Conservation (phyloP, 2,113 vertebrate species). For the Strigops habroptila region DNA sequence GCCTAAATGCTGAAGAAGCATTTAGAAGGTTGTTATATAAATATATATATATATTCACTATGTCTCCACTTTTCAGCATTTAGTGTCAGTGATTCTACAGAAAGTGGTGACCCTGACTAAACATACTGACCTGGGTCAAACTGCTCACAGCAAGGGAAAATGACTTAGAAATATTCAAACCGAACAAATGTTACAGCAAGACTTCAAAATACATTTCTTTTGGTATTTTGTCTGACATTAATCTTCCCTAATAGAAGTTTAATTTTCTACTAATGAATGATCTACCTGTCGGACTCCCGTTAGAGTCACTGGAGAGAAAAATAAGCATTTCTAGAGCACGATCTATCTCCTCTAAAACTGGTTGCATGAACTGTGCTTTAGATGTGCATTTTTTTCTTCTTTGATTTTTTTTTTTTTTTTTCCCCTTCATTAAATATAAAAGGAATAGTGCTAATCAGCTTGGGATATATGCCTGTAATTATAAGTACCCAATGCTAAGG, state of each 20-base stretch:
- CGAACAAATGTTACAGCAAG: neutral
- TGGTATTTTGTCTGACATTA: neutral
- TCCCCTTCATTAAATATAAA: neutral
- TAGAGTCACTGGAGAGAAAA: neutral
- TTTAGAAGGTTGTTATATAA: neutral
- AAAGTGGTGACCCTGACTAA: neutral
- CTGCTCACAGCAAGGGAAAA: neutral
- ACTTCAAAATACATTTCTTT: neutral
- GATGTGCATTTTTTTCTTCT: neutral
- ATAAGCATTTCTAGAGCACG: neutral
- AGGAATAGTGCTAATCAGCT: neutral
- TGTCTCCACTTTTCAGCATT: neutral
- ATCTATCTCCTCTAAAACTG: neutral
- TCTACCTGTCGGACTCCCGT: neutral
- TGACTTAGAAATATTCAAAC: neutral
- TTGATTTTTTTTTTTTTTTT: no score
- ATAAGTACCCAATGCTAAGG: neutral
- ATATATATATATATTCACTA: neutral
- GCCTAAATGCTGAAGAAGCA: neutral
- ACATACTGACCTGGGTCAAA: neutral
- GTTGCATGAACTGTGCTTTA: neutral
- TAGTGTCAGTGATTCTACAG: neutral
- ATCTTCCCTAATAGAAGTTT: neutral
- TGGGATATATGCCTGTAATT: neutral
- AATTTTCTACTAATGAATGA: neutral